Conservation (phyloP, 2,797 vertebrate genomes). For the Takifugu ocellatus region DNA sequence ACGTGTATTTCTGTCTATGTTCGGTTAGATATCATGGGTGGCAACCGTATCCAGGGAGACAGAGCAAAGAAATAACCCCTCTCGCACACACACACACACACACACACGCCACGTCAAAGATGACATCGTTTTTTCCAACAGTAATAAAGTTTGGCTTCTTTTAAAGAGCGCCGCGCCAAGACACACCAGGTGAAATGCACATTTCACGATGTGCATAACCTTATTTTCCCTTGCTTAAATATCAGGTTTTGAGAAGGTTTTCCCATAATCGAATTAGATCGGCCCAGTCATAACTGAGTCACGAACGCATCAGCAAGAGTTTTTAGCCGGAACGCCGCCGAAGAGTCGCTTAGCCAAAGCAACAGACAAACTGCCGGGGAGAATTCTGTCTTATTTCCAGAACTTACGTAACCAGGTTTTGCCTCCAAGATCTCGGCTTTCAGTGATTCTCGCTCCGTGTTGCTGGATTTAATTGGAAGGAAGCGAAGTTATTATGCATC, state of each 20-base stretch:
- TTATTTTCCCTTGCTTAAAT: constrained; percentile 67
- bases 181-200: constrained; percentile 66
- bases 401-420: constrained; percentile 1
- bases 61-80: constrained; percentile 50
- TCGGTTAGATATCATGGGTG: constrained; percentile 54
- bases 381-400: constrained; percentile 19
- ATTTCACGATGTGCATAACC: constrained; percentile 71
- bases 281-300: constrained; percentile 52
- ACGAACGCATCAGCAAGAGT: constrained; percentile 29
- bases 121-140: constrained; percentile 39
- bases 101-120: constrained; percentile 51
- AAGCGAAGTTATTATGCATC: no score
- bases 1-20: constrained; percentile 49
- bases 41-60: constrained; percentile 39
- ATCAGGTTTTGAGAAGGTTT: constrained; percentile 60
- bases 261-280: constrained; percentile 65
- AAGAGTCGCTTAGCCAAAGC: constrained; percentile 17
- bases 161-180: constrained; percentile 55
- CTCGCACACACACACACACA: constrained; percentile 32
- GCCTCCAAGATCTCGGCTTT: no score
- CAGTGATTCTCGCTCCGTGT: no score
- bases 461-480: no score
- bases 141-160: constrained; percentile 55
- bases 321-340: constrained; percentile 37
- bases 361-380: constrained; percentile 12